phyloP scores from a whole-genome alignment of 2,888 invertebrate species.

The Agelastica alni region DNA sequence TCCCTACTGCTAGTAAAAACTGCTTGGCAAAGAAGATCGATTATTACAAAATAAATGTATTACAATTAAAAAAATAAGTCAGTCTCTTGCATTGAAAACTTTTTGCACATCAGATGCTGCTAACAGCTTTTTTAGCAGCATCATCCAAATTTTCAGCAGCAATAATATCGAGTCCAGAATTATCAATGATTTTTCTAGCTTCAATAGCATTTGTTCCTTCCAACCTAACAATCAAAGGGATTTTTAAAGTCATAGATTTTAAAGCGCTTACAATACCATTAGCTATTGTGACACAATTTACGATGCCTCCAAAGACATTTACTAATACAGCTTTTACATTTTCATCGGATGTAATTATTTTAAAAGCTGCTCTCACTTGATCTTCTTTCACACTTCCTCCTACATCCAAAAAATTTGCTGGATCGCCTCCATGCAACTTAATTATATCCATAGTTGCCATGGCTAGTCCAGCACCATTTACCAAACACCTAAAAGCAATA shows the following conservation, averaged over 20 bases:
- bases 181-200: conserved; percentile 80
- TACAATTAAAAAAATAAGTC: neutral
- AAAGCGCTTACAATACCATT: conserved; percentile 92
- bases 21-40: no score
- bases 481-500: conserved; percentile 66
- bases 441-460: conserved; percentile 99
- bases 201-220: conserved; percentile 92
- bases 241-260: conserved; percentile 74
- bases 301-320: conserved; percentile 99
- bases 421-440: conserved; percentile 91
- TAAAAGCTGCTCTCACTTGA: conserved; percentile 92
- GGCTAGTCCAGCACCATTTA: conserved; percentile 98
- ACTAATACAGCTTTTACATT: conserved; percentile 94
- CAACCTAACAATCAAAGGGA: conserved; percentile 91
- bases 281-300: conserved; percentile 96
- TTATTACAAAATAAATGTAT: no score
- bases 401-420: conserved; percentile 98
- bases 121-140: conserved; percentile 88
- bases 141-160: conserved; percentile 88
- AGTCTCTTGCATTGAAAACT: neutral
- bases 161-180: conserved; percentile 82
- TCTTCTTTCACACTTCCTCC: conserved; percentile 95
- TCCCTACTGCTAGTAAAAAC: no score
- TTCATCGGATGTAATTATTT: conserved; percentile 82
- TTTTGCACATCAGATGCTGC: conserved; percentile 39